These are phyloP conservation scores for Euschistus heros DNA, from an alignment of 1,140 invertebrate species.

Conservation along the genomic window DNA sequence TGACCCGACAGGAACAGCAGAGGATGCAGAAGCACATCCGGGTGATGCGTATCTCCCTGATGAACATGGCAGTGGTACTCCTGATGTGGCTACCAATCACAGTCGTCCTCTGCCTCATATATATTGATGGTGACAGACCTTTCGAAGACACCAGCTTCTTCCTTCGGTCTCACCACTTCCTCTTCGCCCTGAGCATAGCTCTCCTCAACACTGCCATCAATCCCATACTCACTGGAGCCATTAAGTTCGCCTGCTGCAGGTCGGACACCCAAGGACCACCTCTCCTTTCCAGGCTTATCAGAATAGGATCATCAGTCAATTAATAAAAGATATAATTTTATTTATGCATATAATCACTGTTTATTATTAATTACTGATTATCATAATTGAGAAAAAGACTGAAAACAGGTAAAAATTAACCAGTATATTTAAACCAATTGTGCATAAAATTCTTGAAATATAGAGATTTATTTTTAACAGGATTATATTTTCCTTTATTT, in stretches of 20 bases:
- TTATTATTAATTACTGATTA: no score
- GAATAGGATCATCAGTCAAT: slow-evolving; percentile 19
- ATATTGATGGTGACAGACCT: slow-evolving; percentile 42
- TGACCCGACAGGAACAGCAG: slow-evolving; percentile 21
- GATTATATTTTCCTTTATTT: no score
- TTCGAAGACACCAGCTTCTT: slow-evolving; percentile 39
- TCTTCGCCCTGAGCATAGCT: slow-evolving; percentile 47
- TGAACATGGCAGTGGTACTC: slow-evolving; percentile 46
- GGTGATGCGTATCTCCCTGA: slow-evolving; percentile 42
- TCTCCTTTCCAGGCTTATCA: slow-evolving; percentile 12
- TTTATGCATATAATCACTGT: no score
- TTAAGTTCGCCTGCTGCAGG: slow-evolving; percentile 31
- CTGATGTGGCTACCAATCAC: slow-evolving; percentile 51
- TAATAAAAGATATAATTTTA: not conserved
- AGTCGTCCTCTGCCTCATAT: slow-evolving; percentile 44
- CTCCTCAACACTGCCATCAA: slow-evolving; percentile 64
- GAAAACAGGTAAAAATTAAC: no score
- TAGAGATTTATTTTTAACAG: no score
- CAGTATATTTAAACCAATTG: no score
- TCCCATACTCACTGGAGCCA: slow-evolving; percentile 65
- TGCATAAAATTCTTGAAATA: no score
- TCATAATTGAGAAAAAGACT: no score
- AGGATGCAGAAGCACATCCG: slow-evolving; percentile 44
- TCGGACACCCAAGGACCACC: not conserved
- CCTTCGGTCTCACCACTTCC: slow-evolving; percentile 42